Base-by-base conservation (phyloP, 2,888 invertebrate species). In the Drosophila parthenogenetica region DNA sequence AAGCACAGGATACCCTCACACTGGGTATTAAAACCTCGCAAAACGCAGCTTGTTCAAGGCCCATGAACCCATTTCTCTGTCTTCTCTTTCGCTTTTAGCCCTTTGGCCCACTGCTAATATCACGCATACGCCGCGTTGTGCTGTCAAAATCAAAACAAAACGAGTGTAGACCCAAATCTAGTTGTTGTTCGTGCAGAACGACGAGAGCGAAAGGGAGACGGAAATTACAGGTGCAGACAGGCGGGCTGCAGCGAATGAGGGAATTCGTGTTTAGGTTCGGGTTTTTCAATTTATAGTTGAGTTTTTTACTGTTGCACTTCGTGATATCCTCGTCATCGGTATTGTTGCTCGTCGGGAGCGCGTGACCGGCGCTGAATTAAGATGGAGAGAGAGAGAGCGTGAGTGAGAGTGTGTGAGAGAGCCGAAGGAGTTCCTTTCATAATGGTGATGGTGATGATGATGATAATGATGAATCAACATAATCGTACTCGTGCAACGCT, bases 121-220 rank as follows among this genome's bases (percentile, higher is more conserved):
- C 69, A 86, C 84, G 84, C 81, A 86, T 81, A 83, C 87, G 79
- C 79, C 77, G 69, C 72, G 77, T 79, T 68, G 74, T 74, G 81
- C 69, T 65, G 60, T 58, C 72, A 71, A 83, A 80, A 79, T 77
- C 80, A 81, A 87, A 84, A 84, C 84, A 83, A 86, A 77, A 62
- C 78, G 68, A 77, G 65, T 70, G 70, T 53, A 71, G 74, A 64
- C 63, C 60, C 65, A 71, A 77, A 72, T 72, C 68, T 50, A 68
- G 71, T 60, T 60, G 68, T 29, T 57, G 57, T 61, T 62, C 25
- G 65, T 45, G 42, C 53, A 46, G 43, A 25, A 25, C 11, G 45
- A 22, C 14, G 32, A n/a, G 29, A n/a, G 13, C 5, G 46, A 1
- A 14, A 11, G 16, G 16, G 29, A 13, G 11, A 11, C 2, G 59